Percentiles rank a stretch among this genome's conserved stretches.
Conservation (phyloP, 2,888 invertebrate species). For the Philonicus albiceps region DNA sequence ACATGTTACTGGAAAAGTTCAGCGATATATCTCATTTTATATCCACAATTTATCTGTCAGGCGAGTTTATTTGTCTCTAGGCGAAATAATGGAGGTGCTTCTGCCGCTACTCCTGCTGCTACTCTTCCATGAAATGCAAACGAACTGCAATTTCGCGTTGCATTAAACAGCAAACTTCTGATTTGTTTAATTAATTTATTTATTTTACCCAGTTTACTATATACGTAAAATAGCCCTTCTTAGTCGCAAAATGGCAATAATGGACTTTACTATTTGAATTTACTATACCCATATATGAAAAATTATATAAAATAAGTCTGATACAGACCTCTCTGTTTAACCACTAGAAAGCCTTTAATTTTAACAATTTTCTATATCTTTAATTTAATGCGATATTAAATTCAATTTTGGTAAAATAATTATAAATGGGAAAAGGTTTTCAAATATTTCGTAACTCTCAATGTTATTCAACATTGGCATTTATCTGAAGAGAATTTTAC, state of each 20-base stretch:
- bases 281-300: background rate
- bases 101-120: background rate
- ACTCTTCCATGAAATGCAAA: background rate
- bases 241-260: background rate
- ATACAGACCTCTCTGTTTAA: no score
- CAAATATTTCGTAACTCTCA: no score
- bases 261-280: background rate
- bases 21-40: slow-evolving; percentile 28
- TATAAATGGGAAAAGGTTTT: no score
- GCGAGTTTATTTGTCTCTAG: slow-evolving; percentile 9
- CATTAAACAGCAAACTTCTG: background rate
- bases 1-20: slow-evolving; percentile 30
- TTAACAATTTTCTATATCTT: no score
- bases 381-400: no score
- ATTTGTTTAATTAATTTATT: background rate
- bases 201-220: background rate
- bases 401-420: no score
- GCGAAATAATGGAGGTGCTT: background rate
- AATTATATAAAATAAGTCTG: background rate
- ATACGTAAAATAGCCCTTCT: background rate
- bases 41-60: slow-evolving; percentile 33
- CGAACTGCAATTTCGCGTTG: background rate
- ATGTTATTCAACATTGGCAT: no score
- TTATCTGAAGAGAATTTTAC: no score
- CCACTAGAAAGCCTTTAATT: no score